A percentile compares a stretch with the other conserved stretches of the same genome.
Conservation (phyloP, 37 sponge, comb jelly and placozoan genomes). For the Cladorhizidae sp. region DNA sequence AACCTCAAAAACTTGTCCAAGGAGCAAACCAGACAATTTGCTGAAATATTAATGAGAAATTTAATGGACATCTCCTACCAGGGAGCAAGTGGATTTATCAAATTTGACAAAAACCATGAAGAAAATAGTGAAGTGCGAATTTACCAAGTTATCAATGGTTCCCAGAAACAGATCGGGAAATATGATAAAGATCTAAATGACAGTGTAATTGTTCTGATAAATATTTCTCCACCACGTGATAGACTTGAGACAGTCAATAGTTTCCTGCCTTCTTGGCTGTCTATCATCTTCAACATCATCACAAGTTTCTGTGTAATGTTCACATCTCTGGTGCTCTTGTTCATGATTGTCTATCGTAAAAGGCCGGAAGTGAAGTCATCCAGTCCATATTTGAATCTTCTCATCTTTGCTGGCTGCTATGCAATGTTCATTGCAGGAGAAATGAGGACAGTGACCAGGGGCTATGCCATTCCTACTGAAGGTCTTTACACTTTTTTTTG, state of each 20-base stretch:
- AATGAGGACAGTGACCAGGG: not conserved
- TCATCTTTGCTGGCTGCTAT: constrained; percentile 39
- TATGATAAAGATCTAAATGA: not conserved
- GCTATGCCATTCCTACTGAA: not conserved
- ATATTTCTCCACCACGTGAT: constrained; percentile 8
- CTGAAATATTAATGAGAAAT: not conserved
- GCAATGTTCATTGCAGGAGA: not conserved
- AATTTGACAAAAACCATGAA: not conserved
- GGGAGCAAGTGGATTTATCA: constrained; percentile 7
- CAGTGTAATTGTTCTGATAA: not conserved
- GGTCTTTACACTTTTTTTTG: not conserved
- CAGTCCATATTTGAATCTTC: constrained; percentile 31
- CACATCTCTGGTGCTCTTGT: constrained; percentile 4
- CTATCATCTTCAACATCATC: not conserved
- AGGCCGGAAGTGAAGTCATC: constrained; percentile 44
- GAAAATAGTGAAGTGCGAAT: not conserved
- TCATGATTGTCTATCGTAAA: constrained; percentile 12
- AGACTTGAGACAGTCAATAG: constrained; percentile 7
- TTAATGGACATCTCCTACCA: constrained; percentile 1
- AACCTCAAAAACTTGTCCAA: not conserved
- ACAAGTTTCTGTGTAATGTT: not conserved
- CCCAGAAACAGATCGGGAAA: not conserved
- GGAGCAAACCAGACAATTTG: not conserved
- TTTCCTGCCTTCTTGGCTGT: constrained; percentile 4
- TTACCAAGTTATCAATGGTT: constrained; percentile 10